A percentile compares a stretch with the other conserved stretches of the same genome.
These are phyloP conservation scores for Lepidothrix coronata DNA, from an alignment of 2,113 vertebrate genomes.

Conservation along the genomic window DNA sequence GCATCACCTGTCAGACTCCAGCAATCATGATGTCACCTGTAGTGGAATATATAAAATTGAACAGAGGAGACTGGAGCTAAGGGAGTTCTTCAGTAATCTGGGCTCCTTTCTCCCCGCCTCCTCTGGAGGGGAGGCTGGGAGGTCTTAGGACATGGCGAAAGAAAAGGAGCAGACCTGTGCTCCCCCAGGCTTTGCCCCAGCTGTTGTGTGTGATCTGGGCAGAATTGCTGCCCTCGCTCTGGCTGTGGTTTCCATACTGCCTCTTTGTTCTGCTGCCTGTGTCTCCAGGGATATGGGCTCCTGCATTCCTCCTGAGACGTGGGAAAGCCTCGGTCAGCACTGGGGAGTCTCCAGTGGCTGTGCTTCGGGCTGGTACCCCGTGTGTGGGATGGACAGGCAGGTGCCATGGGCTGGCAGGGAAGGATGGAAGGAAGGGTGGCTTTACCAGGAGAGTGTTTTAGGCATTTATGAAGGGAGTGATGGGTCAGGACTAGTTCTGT, in stretches of 20 bases:
- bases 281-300: background rate
- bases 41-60: slow-evolving; percentile 50
- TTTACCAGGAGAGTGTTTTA: background rate
- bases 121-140: background rate
- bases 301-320: fast-evolving
- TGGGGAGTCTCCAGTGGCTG: background rate
- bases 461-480: background rate
- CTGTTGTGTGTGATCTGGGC: background rate
- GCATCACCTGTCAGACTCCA: slow-evolving; percentile 64
- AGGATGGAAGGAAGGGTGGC: background rate
- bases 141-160: background rate
- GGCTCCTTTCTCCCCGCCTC: background rate
- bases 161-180: background rate
- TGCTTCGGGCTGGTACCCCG: fast-evolving
- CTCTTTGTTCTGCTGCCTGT: background rate
- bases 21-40: slow-evolving; percentile 65
- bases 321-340: fast-evolving
- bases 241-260: background rate
- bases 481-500: background rate
- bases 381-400: background rate
- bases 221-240: background rate
- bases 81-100: slow-evolving; percentile 4
- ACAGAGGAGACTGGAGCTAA: background rate
- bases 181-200: background rate
- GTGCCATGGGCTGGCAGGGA: background rate